Evolutionary conservation across 1,140 invertebrate species (phyloP), one percentile per base, ranked within the genome.

Genomic region (Aradophagus sp.): DNA sequence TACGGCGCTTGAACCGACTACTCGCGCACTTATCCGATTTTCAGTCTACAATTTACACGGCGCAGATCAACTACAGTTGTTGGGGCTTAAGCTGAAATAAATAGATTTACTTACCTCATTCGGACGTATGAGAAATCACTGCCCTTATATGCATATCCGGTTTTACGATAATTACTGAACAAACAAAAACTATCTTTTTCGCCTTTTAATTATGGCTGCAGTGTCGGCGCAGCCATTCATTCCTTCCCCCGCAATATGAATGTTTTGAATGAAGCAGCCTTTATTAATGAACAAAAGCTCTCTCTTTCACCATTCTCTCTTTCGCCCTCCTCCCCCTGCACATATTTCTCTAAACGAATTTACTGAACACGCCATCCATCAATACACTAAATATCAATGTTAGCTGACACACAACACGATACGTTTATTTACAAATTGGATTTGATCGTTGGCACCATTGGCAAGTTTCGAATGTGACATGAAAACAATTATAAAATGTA

Each of bases 81-180:
- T 75, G 74, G 19, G 15, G 75, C 77, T 81, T 77, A 80, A 81
- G 70, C 42, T 74, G 73, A 81, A 79, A 79, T 80, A 83, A 77
- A 58, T 79, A 80, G 78, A 50, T 74, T 77, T 58, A 66, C 73
- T 68, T 75, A 52, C 53, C 56, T 52, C 61, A 16, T 44, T 48
- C 42, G 6, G 42, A 6, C 44, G 65, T 41, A 77, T 76, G 73
- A 77, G 74, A 84, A 81, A 83, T 84, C 74, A 75, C 81, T 73
- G 74, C 78, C 20, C 20, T 1, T 38, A 55, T 67, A 72, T 62
- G 56, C 56, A 80, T 83, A 83, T 75, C 79, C 78, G 82, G 82
- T 83, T 85, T 82, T 77, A 82, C 78, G 80, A 81, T 84, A 83
- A 84, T 84, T 83, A 66, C 56, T 66, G 52, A 50, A 45, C 65